Base-by-base conservation (phyloP, 2,797 vertebrate genomes). In the Myotis myotis region DNA sequence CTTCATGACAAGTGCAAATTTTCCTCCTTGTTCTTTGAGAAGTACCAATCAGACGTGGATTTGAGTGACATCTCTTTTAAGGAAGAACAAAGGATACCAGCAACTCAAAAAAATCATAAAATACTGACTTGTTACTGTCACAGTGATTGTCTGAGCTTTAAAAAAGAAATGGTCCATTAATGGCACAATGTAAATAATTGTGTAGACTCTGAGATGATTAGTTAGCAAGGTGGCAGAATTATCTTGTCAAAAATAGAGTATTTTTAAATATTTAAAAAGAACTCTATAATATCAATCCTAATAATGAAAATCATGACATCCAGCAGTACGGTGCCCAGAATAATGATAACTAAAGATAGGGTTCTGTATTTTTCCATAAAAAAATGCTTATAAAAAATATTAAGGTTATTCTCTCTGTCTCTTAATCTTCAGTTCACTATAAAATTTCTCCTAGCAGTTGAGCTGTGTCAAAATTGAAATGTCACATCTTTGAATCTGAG, bases 11-110 rank as follows among this genome's bases (percentile, higher is more conserved):
- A 98, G 90, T 86, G 92, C 83, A 93, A 87, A 91, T 97, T 97
- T 97, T 74, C 38, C 47, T 96, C 55, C 95, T 96, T 93, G 76
- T 98, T 98, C 96, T 95, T 83, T 87, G 94, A 91, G 44, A 97
- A 97, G 96, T 94, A 97, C 92, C 95, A 97, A 76, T 97, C 97
- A 94, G 90, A 79, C 30, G 0, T 62, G 87, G 87, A 96, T 95
- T 95, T 95, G 96, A 98, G 82, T 97, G 98, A 96, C 97, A 96
- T 92, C 92, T 97, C 91, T 96, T 96, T 92, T 91, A 92, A 96
- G 78, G 92, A 91, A 93, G 97, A 98, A 98, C 96, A 98, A 98
- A 98, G 93, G 71, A 97, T 76, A 92, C 80, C 30, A 64, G 94
- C 92, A 93, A 3, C 94, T 97, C 95, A 95, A 96, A 97, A 97